Base-by-base conservation (phyloP, 2,888 invertebrate species). In the Mamestra brassicae region DNA sequence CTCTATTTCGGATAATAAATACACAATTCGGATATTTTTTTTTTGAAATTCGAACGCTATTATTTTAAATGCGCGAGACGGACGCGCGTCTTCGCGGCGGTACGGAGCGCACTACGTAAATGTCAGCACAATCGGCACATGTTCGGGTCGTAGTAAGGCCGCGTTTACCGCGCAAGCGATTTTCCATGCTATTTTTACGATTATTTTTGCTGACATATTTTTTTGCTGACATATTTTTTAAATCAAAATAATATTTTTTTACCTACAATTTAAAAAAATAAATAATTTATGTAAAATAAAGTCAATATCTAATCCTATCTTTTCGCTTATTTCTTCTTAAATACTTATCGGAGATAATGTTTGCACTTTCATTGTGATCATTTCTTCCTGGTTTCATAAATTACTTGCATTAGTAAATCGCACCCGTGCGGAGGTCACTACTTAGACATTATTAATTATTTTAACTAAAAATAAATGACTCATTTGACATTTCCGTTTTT, bases 41-140 rank as follows among this genome's bases (percentile, higher is more conserved):
- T 45, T 89, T 91, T 87, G 61, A 86, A 87, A 86, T 91, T 89
- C 87, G 90, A 91, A 89, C 89, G 87, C 81, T 87, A 81, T 86
- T 88, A 15, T 88, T 89, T 88, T 84, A 74, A 77, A 76, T 73
- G 87, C 91, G 90, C 90, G 88, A 79, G 66, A 88, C 85, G 86
- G 89, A 91, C 94, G 93, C 92, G 93, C 95, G 94, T 92, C 91
- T 90, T 88, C 92, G 90, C 94, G 93, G 91, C 93, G 92, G 94
- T 91, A 93, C 94, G 92, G 94, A 93, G 93, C 95, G 94, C 94
- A 96, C 96, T 96, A 96, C 95, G 95, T 94, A 95, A 95, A 95
- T 95, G 96, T 95, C 95, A 95, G 95, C 91, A 92, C 93, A 91
- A 85, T 94, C 94, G 95, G 95, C 94, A 95, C 96, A 96, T 95